A percentile compares a stretch with the other conserved stretches of the same genome.
Conservation (phyloP, 1,140 invertebrate species). For the Oryzaephilus surinamensis region DNA sequence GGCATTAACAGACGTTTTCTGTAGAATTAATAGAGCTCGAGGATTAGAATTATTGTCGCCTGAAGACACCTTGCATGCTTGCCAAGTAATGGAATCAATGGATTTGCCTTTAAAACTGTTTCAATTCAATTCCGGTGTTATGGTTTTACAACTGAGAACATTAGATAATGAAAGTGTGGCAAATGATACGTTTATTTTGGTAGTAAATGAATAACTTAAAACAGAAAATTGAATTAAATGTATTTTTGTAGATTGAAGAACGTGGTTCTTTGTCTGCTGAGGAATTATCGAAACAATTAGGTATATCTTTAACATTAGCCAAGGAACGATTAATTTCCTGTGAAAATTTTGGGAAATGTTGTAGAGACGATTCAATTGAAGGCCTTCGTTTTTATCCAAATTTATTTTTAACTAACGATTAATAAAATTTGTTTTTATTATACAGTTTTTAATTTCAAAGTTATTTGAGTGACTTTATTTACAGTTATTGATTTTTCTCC, state of each 20-base stretch:
- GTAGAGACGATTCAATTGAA: constrained; percentile 88
- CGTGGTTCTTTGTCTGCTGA: constrained; percentile 68
- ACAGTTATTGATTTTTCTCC: no score
- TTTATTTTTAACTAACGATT: constrained; percentile 49
- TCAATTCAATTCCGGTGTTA: constrained; percentile 82
- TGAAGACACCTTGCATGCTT: constrained; percentile 89
- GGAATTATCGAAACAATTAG: constrained; percentile 68
- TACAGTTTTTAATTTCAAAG: background rate
- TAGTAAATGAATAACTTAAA: constrained; percentile 34
- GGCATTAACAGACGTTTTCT: constrained; percentile 93
- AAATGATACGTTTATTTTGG: constrained; percentile 57
- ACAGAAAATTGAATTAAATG: constrained; percentile 8
- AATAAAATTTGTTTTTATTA: background rate
- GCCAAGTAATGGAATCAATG: constrained; percentile 54
- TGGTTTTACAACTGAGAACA: constrained; percentile 71
- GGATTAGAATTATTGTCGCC: constrained; percentile 84
- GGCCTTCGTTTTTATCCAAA: constrained; percentile 89
- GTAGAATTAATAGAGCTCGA: constrained; percentile 84
- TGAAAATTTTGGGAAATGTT: constrained; percentile 75
- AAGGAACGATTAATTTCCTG: constrained; percentile 74
- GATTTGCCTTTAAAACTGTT: constrained; percentile 66
- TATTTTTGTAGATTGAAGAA: constrained; percentile 55
- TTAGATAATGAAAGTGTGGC: constrained; percentile 70
- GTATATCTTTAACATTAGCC: constrained; percentile 80
- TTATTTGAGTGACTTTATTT: no score